phyloP scores from a whole-genome alignment of 2,797 vertebrate genomes.

The Gila robusta region DNA sequence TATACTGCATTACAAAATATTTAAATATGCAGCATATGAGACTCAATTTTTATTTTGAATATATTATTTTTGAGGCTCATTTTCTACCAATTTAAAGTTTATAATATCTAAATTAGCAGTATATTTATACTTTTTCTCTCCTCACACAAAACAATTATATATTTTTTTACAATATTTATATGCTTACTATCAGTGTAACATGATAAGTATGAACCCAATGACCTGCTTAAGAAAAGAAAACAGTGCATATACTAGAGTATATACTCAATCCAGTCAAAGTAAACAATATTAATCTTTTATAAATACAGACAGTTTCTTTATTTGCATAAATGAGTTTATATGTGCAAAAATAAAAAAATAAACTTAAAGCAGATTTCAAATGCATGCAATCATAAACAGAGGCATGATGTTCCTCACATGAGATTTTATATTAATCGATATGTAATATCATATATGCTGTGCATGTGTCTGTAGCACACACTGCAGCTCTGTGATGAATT shows the following conservation, averaged over 20 bases:
- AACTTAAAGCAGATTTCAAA: not conserved
- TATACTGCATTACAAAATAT: not conserved
- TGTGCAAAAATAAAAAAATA: not conserved
- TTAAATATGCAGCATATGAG: not conserved
- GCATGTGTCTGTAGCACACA: not conserved
- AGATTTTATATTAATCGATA: not conserved
- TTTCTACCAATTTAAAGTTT: not conserved
- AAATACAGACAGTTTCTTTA: not conserved
- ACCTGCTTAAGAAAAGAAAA: not conserved
- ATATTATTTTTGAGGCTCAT: not conserved
- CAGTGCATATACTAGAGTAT: not conserved
- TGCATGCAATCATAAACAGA: not conserved
- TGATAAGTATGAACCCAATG: not conserved
- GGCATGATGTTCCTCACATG: not conserved
- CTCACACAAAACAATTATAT: not conserved
- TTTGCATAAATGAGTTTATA: not conserved
- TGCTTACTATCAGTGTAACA: not conserved
- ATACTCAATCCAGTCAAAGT: not conserved
- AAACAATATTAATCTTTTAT: not conserved
- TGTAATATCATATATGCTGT: slow-evolving; percentile 7
- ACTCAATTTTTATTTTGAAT: too few species aligned
- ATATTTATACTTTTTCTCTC: not conserved
- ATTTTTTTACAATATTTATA: not conserved
- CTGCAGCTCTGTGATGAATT: slow-evolving; percentile 45
- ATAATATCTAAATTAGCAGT: not conserved